Base-by-base conservation (phyloP, 2,888 invertebrate genomes). In the Pegoplata infirma region DNA sequence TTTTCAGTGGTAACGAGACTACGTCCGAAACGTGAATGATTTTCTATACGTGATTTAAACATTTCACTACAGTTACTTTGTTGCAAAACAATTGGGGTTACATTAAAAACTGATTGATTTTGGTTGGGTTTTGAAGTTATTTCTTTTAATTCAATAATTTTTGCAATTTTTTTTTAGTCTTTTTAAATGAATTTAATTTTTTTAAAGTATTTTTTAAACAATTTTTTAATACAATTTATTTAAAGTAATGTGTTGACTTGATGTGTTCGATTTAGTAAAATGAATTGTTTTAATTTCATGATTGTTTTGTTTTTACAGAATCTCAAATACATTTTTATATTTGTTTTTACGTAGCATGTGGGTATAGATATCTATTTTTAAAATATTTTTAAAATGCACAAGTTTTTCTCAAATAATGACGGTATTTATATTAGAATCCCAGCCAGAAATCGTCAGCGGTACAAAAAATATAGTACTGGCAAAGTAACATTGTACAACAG, bases 1-100 rank as follows among this genome's bases (percentile, higher is more conserved):
- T 93, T 91, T 83, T 92, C 92, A 47, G 90, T 91, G 4, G 95
- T 93, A 2, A 94, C 92, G 79, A 94, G 91, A 88, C 93, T 94
- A 75, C 95, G 92, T 58, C 95, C 95, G 51, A 92, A 92, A 88
- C 91, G 91, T 49, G 93, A 91, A 87, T 93, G 93, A 82, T 80
- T 81, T 81, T 86, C 86, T 69, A 88, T 84, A 64, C 84, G 85
- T 71, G 86, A 86, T 81, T 86, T 89, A 32, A 88, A 74, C 89
- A 88, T 89, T 79, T 81, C 58, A 46, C 74, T 67, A 51, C 80
- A 78, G 21, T 69, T 77, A 40, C 51, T 49, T 16, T 55, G 44
- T 64, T 49, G 66, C 10, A 44, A 32, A 46, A 44, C 68, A 53
- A 55, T 66, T 4, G 36, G 10, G 28, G 64, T 77, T 51, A 67